A percentile compares a stretch with the other conserved stretches of the same genome.
Conservation (phyloP, 2,113 vertebrate genomes). For the Coturnix japonica region DNA sequence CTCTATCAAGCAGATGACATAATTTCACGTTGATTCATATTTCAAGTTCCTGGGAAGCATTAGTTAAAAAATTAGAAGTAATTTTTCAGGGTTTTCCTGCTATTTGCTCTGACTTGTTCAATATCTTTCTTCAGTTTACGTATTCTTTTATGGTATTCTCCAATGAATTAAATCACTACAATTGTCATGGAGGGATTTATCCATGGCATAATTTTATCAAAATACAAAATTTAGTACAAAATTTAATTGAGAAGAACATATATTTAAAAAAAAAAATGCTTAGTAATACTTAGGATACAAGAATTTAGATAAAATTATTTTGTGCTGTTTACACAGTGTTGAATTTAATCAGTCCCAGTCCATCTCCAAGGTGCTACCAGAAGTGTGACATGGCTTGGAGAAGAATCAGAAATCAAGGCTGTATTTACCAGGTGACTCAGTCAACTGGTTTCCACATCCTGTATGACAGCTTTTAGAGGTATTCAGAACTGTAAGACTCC, state of each 20-base stretch:
- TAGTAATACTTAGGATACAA: not conserved
- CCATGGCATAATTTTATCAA: not conserved
- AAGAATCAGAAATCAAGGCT: not conserved
- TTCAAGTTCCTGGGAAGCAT: not conserved
- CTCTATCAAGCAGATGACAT: not conserved
- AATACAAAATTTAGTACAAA: not conserved
- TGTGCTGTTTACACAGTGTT: not conserved
- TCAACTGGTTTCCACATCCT: not conserved
- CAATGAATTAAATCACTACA: not conserved
- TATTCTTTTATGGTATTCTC: not conserved
- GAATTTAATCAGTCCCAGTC: not conserved
- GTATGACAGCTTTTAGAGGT: not conserved
- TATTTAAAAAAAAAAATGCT: not conserved
- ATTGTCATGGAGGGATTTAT: not conserved
- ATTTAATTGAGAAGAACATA: not conserved
- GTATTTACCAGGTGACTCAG: not conserved
- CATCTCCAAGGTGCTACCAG: not conserved
- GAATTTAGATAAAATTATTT: not conserved
- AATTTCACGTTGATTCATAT: not conserved
- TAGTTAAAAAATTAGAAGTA: not conserved
- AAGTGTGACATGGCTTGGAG: fast-evolving
- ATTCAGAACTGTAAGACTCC: not conserved
- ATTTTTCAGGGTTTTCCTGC: not conserved
- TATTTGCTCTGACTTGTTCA: not conserved
- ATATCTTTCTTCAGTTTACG: not conserved